A percentile compares a stretch with the other conserved stretches of the same genome.
Conservation (phyloP, 2,113 vertebrate genomes). For the Rhadina sibilatrix region DNA sequence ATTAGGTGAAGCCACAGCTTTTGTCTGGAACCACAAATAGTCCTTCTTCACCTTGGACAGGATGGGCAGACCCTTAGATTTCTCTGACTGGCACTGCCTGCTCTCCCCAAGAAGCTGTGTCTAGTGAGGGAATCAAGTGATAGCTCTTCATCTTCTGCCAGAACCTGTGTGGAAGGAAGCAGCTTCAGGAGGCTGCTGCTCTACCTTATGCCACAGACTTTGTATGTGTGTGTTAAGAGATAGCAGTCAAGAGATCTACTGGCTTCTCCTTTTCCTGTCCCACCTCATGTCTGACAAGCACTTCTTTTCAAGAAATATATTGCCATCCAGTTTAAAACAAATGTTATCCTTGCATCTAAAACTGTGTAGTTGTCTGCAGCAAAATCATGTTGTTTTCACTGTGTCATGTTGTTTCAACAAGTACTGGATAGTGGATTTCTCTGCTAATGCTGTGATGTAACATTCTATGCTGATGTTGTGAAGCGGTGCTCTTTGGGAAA, state of each 20-base stretch:
- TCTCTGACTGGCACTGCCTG: background rate
- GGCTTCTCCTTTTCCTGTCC: background rate
- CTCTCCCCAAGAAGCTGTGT: background rate
- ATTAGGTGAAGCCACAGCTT: background rate
- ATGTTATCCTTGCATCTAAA: background rate
- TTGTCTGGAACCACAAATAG: background rate
- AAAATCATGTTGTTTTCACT: background rate
- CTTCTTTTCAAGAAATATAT: background rate
- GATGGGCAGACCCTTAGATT: background rate
- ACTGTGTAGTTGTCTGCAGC: background rate
- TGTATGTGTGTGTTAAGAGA: background rate
- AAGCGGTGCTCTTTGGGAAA: background rate
- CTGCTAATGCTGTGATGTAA: fast-evolving
- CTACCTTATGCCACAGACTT: fast-evolving
- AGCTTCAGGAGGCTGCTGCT: background rate
- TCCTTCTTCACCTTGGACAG: background rate
- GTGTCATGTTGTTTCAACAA: background rate
- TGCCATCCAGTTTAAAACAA: background rate
- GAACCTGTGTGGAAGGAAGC: background rate
- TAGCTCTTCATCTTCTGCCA: background rate
- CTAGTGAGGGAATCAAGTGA: background rate
- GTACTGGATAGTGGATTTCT: background rate
- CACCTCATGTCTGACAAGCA: background rate
- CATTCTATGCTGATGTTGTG: background rate
- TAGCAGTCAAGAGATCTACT: too few relatives aligned